Conservation (phyloP, 2,888 invertebrate genomes). For the Cryptocheilus praepositus region DNA sequence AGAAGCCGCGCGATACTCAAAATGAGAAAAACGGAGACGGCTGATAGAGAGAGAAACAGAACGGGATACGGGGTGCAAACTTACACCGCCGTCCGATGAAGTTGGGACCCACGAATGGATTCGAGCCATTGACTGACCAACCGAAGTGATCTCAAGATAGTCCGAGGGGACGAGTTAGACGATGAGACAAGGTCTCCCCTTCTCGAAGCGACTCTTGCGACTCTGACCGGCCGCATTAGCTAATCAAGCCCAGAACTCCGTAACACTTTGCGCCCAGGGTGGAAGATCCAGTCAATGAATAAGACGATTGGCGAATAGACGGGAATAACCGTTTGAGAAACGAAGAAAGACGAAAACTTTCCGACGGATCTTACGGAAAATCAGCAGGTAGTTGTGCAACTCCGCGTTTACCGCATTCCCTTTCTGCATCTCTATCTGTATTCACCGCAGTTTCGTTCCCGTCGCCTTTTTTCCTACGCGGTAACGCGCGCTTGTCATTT, state of each 20-base stretch:
- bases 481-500: neutral
- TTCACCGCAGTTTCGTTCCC: too few species aligned
- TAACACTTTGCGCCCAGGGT: neutral
- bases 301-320: neutral
- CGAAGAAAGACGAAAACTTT: neutral
- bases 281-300: neutral
- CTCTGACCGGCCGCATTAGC: conserved; percentile 27
- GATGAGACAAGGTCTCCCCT: neutral
- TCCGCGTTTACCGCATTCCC: neutral
- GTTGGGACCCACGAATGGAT: too few species aligned
- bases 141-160: too few species aligned
- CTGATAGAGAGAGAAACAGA: too few species aligned
- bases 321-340: neutral
- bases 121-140: too few species aligned
- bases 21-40: too few species aligned
- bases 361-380: conserved; percentile 1
- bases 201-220: conserved; percentile 17
- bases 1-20: too few species aligned
- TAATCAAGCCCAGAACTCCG: conserved; percentile 22
- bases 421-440: neutral
- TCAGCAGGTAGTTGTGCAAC: neutral
- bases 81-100: too few species aligned
- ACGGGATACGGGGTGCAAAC: too few species aligned
- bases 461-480: neutral
- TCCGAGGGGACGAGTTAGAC: too few species aligned